Conservation (phyloP, 2,113 vertebrate genomes). For the Syrrhaptes paradoxus region DNA sequence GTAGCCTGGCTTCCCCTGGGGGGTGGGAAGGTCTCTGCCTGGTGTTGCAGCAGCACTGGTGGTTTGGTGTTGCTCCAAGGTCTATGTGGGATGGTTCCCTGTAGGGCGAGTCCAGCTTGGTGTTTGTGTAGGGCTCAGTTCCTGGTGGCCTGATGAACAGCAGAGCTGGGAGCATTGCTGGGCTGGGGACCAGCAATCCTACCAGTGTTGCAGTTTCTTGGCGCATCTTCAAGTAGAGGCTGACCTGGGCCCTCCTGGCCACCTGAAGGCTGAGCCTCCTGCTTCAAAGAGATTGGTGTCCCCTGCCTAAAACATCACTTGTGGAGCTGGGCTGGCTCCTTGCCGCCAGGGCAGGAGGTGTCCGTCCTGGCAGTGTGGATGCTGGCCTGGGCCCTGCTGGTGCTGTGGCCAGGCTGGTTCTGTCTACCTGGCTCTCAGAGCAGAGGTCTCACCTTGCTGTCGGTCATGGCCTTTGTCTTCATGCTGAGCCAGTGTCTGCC, state of each 20-base stretch:
- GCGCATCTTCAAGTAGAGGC: not conserved
- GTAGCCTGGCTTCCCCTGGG: not conserved
- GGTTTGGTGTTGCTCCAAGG: not conserved
- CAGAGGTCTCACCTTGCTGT: not conserved
- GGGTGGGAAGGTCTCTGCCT: not conserved
- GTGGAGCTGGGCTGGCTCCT: not conserved
- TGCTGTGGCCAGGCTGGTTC: not conserved
- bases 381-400: not conserved
- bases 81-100: not conserved
- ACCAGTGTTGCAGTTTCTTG: fast-evolving
- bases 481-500: not conserved
- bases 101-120: not conserved
- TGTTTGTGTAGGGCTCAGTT: fast-evolving
- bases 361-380: not conserved
- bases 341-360: fast-evolving
- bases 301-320: not conserved
- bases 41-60: not conserved
- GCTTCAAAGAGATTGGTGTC: not conserved
- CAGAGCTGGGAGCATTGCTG: not conserved
- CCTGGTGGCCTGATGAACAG: not conserved
- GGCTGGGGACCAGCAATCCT: not conserved
- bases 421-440: not conserved
- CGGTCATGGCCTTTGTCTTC: not conserved
- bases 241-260: not conserved
- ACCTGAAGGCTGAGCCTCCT: not conserved